Base-by-base conservation (phyloP, 1,140 invertebrate genomes). In the Drosophila pachea region DNA sequence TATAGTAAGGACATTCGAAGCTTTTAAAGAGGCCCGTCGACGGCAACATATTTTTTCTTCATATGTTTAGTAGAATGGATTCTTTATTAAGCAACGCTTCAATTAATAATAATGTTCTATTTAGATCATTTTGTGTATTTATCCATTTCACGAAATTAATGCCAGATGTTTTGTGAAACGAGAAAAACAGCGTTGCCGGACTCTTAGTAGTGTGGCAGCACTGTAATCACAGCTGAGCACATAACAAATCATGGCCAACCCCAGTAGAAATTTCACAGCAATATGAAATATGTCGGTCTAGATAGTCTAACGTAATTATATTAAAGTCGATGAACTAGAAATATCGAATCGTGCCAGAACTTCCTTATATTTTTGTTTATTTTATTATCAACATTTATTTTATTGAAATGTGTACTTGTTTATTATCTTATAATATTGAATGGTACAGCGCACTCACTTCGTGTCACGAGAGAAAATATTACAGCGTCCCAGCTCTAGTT, bases 1-100 rank as follows among this genome's bases (percentile, higher is more conserved):
- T 93, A 84, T 92, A 96, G 91, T 94, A 97, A 33, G 96, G 96
- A 90, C 96, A 97, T 73, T 92, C 92, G 53, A 96, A 93, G 67
- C 92, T 92, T 90, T 95, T 94, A 86, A 97, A 97, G 84, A 94
- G 95, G 68, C 95, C 95, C 73, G 94, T 95, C 50, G 95, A 95
- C 33, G 95, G 94, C 88, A 97, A 92, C 96, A 97, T 97, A 63
- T 74, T 69, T 29, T 14, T 2, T 45, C 40, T 8, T 16, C 11
- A 59, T 42, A 3, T 16, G 36, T 4, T 35, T 16, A 48, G 31
- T 35, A 45, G 47, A 42, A 45, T 33, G 47, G 73, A 36, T 33
- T 54, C 68, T 72, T 31, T 29, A 40, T 32, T 22, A 43, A 61
- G 35, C 59, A 53, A 70, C 49, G 52, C 70, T 55, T 7, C 63